Percentiles rank a stretch among this genome's conserved stretches.
phyloP scores from a whole-genome alignment of 2,113 vertebrate species.

The Astatotilapia flaviijosephi region DNA sequence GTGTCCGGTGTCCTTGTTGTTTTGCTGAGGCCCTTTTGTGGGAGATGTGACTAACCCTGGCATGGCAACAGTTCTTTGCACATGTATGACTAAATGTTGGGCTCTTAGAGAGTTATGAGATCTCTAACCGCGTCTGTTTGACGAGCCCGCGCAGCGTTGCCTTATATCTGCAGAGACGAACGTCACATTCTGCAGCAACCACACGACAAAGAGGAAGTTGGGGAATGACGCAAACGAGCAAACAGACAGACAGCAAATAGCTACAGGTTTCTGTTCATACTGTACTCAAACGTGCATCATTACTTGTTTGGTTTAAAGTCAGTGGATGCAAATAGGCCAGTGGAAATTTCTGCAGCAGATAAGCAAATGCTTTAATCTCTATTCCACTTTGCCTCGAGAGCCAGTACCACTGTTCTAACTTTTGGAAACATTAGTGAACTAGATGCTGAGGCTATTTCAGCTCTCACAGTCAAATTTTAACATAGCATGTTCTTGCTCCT shows the following conservation, averaged over 20 bases:
- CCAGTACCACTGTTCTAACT: background rate
- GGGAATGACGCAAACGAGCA: conserved; percentile 48
- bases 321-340: conserved; percentile 66
- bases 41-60: conserved; percentile 60
- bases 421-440: background rate
- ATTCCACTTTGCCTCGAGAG: background rate
- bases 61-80: conserved; percentile 62
- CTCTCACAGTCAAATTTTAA: background rate
- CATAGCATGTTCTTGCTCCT: background rate
- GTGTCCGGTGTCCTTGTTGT: conserved; percentile 64
- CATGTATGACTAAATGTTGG: background rate
- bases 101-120: background rate
- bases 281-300: background rate
- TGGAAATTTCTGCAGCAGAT: conserved; percentile 57
- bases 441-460: background rate
- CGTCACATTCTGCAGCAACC: conserved; percentile 57
- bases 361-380: conserved; percentile 52
- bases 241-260: background rate
- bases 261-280: background rate
- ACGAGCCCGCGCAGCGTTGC: background rate
- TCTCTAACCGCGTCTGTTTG: background rate
- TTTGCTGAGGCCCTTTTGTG: conserved; percentile 54
- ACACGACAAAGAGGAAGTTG: conserved; percentile 70
- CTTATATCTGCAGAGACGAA: conserved; percentile 33
- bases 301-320: conserved; percentile 8